Percentiles rank a stretch among this genome's conserved stretches.
Evolutionary conservation across 2,113 vertebrate species (phyloP).

Genomic region (Platycercus adscitus): DNA sequence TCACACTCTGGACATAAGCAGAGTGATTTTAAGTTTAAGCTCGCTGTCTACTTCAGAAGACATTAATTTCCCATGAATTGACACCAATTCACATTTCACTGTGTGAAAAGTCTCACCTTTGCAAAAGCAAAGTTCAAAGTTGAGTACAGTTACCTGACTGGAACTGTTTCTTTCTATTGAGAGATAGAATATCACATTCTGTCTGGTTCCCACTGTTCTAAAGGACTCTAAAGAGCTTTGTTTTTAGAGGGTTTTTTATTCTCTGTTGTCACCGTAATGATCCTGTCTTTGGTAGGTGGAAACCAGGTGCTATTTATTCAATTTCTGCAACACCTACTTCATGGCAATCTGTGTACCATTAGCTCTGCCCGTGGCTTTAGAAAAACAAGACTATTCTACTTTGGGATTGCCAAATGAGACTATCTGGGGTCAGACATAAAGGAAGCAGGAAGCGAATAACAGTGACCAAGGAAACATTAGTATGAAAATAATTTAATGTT

Average conservation of each 20-base stretch:
- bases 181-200: background rate
- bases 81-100: background rate
- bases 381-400: slow-evolving; percentile 45
- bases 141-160: background rate
- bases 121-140: slow-evolving; percentile 36
- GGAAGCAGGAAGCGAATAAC: slow-evolving; percentile 56
- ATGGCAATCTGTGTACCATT: slow-evolving; percentile 15
- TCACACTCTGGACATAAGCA: background rate
- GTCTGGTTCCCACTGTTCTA: background rate
- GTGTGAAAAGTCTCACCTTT: background rate
- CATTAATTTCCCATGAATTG: background rate
- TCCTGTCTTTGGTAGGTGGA: background rate
- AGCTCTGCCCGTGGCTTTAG: slow-evolving; percentile 2
- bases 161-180: background rate
- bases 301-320: slow-evolving; percentile 39
- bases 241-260: background rate
- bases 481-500: slow-evolving; percentile 12
- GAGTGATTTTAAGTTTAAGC: background rate
- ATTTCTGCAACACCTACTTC: slow-evolving; percentile 32
- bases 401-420: background rate
- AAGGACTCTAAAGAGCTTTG: background rate
- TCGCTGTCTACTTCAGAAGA: background rate
- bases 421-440: slow-evolving; percentile 16
- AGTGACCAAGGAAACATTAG: slow-evolving; percentile 49
- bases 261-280: background rate